phyloP scores from a whole-genome alignment of 2,113 vertebrate species.

The Scomber colias region DNA sequence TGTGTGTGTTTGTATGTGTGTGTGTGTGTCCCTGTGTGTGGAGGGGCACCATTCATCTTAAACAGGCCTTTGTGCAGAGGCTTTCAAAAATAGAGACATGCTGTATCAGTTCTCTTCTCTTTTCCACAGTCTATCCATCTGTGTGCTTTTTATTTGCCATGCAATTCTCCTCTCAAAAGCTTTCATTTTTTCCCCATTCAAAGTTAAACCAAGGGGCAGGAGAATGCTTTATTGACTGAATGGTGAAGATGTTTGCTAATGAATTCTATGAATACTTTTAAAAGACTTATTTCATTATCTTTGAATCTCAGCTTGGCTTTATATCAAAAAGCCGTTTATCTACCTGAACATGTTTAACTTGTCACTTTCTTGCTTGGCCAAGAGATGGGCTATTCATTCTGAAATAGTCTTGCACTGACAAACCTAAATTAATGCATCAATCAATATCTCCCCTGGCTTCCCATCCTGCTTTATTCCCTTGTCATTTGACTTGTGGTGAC shows the following conservation, averaged over 20 bases:
- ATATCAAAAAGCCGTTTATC: slow-evolving; percentile 2
- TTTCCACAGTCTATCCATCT: slow-evolving; percentile 43
- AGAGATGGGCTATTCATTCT: slow-evolving; percentile 29
- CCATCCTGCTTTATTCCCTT: slow-evolving; percentile 29
- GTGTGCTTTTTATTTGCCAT: slow-evolving; percentile 46
- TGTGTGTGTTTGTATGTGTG: slow-evolving; percentile 46
- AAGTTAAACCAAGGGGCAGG: slow-evolving; percentile 28
- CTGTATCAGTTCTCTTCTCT: slow-evolving; percentile 41
- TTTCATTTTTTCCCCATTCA: slow-evolving; percentile 12
- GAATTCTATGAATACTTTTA: slow-evolving; percentile 17
- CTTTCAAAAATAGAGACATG: slow-evolving; percentile 56
- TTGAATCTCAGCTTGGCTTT: neutral
- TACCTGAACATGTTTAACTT: slow-evolving; percentile 4
- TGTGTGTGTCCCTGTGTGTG: slow-evolving; percentile 19
- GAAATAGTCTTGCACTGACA: slow-evolving; percentile 21
- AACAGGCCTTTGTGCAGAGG: slow-evolving; percentile 57
- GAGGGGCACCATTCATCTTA: slow-evolving; percentile 55
- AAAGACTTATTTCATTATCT: slow-evolving; percentile 8
- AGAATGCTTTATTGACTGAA: slow-evolving; percentile 26
- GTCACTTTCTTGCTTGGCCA: slow-evolving; percentile 21
- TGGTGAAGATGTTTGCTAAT: neutral
- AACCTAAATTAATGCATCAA: slow-evolving; percentile 53
- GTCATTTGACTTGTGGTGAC: slow-evolving; percentile 29
- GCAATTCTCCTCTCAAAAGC: slow-evolving; percentile 2
- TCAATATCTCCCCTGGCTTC: slow-evolving; percentile 32